Evolutionary conservation across 1,140 invertebrate genomes (phyloP), one percentile per base, ranked within the genome.

Genomic region (Zaprionus vittiger): DNA sequence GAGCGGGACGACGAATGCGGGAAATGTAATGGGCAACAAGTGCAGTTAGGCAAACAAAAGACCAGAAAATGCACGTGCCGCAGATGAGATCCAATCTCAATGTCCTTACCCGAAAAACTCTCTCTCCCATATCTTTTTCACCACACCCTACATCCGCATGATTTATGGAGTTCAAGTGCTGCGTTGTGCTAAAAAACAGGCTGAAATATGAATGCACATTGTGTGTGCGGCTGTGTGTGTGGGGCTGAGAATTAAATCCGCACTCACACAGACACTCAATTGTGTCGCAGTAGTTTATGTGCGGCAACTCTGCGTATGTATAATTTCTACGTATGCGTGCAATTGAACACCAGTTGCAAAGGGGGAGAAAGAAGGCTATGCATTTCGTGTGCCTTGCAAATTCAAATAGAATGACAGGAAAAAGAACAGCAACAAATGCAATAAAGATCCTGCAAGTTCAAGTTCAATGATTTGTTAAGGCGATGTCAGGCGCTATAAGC

Each of bases 121-220:
- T n/a, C 44, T 6, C 15, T 17, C 17, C 52, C 69, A 34, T 11
- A 34, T 11, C 9, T 11, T 7, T 7, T 34, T 11, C 31, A 34
- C 9, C 31, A 34, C 31, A 34, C 70, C 65, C 60, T 47, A 26
- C 54, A 44, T 59, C 15, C n/a, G n/a, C n/a, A 69, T 78, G 79
- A 85, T 84, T 85, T 85, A 84, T 85, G 65, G 56, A 61, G 82
- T 72, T 76, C 60, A 81, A 79, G 66, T 75, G 31, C 41, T 31
- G 41, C n/a, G 41, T 7, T 44, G 41, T 44, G 37, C 49, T 71
- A 47, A 47, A 62, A 66, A 75, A 64, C 56, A 65, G 74, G 62
- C 67, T 81, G 54, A 85, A 79, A 69, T 69, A 81, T 77, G 55
- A 78, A 81, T 55, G 20, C 41, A 47, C 26, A 15, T 66, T n/a